A percentile compares a stretch with the other conserved stretches of the same genome.
phyloP scores from a whole-genome alignment of 2,797 vertebrate genomes.

The Myiothlypis coronata region DNA sequence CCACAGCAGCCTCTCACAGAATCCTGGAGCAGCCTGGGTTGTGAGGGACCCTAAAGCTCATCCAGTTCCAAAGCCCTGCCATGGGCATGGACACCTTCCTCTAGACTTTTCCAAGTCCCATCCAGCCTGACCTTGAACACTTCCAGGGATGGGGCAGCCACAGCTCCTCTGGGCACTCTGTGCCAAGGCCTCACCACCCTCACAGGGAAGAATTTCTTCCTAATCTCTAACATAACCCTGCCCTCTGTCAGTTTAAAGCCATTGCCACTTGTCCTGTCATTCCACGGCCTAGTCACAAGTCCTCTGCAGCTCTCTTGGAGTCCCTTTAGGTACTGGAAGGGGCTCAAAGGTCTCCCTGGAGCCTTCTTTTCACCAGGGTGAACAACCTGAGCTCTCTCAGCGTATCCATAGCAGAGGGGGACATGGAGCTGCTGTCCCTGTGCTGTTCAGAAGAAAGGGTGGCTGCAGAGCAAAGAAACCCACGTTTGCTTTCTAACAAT shows the following conservation, averaged over 20 bases:
- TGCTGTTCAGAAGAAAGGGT: neutral
- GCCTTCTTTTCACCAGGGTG: neutral
- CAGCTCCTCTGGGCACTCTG: neutral
- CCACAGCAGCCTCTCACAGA: neutral
- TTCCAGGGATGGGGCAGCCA: neutral
- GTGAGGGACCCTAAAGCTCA: neutral
- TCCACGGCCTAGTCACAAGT: neutral
- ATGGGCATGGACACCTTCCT: neutral
- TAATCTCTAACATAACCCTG: neutral
- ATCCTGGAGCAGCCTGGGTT: neutral
- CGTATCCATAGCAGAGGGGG: accelerated
- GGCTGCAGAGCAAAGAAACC: neutral
- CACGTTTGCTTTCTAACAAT: accelerated
- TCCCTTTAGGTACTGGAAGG: neutral
- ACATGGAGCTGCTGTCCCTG: accelerated
- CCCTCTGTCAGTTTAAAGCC: neutral
- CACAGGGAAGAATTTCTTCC: neutral
- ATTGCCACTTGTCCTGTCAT: neutral
- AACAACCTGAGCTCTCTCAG: neutral
- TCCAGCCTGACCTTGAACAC: neutral
- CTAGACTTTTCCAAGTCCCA: neutral
- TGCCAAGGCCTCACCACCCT: neutral
- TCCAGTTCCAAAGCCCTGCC: neutral
- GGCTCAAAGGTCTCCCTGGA: neutral
- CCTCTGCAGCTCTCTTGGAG: neutral